These are phyloP conservation scores for Semibalanus balanoides DNA, from an alignment of 1,140 invertebrate species.

Conservation along the genomic window DNA sequence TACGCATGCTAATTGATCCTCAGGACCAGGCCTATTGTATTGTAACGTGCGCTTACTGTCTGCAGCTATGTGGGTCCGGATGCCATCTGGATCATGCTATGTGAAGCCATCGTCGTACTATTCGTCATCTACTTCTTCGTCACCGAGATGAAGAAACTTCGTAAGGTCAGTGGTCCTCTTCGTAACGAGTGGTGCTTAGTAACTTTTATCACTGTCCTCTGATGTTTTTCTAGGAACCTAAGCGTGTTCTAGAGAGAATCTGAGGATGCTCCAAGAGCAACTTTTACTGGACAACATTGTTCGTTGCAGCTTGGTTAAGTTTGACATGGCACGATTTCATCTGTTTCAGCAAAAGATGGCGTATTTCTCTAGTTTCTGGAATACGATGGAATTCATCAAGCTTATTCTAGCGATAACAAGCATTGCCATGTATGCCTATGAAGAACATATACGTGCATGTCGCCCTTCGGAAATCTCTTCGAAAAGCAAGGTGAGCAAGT, in stretches of 20 bases:
- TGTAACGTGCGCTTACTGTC: too few relatives aligned
- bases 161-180: slow-evolving; percentile 10
- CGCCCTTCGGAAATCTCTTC: slow-evolving; percentile 31
- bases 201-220: too few relatives aligned
- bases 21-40: too few relatives aligned
- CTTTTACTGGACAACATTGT: too few relatives aligned
- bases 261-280: background rate
- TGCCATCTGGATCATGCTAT: slow-evolving; percentile 15
- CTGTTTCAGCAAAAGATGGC: slow-evolving; percentile 25
- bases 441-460: slow-evolving; percentile 30
- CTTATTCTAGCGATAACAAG: slow-evolving; percentile 30
- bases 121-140: slow-evolving; percentile 14
- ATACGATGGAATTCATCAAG: slow-evolving; percentile 32
- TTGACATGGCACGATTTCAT: background rate
- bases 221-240: background rate
- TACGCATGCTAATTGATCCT: too few relatives aligned
- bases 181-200: too few relatives aligned
- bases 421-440: slow-evolving; percentile 34
- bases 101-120: slow-evolving; percentile 12
- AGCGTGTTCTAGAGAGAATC: background rate
- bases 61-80: slow-evolving; percentile 12
- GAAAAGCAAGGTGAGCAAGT: background rate
- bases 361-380: slow-evolving; percentile 37
- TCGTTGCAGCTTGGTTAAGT: too few relatives aligned
- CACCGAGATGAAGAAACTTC: slow-evolving; percentile 11